phyloP scores from a whole-genome alignment of 2,888 invertebrate genomes.

The Trissolcus japonicus region DNA sequence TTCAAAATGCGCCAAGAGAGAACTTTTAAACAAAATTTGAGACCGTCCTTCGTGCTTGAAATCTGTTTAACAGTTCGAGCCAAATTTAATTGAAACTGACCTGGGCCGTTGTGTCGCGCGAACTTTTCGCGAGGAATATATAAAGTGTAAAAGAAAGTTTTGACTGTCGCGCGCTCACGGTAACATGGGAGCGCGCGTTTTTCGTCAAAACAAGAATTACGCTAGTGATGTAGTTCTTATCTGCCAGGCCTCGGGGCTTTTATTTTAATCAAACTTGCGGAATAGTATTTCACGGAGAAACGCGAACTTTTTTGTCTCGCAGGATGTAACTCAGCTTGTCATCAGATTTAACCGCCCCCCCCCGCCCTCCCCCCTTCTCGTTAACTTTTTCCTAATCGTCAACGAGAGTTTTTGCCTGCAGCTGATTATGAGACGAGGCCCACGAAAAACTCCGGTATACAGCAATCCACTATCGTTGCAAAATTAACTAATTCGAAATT shows the following conservation, averaged over 20 bases:
- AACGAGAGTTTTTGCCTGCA: no score
- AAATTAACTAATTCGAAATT: no score
- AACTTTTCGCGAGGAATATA: slow-evolving; percentile 36
- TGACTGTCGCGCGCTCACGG: slow-evolving; percentile 39
- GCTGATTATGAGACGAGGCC: no score
- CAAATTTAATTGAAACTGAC: slow-evolving; percentile 52
- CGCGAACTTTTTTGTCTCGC: no score
- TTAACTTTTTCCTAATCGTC: no score
- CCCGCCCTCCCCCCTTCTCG: no score
- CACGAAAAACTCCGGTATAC: no score
- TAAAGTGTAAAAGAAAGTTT: slow-evolving; percentile 36
- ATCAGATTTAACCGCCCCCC: no score
- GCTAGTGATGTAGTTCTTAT: neutral
- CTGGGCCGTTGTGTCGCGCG: slow-evolving; percentile 33
- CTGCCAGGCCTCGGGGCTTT: neutral
- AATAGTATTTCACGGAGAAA: slow-evolving; percentile 10
- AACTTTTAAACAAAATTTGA: slow-evolving; percentile 48
- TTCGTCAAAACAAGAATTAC: slow-evolving; percentile 42
- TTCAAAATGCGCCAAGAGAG: slow-evolving; percentile 29
- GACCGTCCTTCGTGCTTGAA: slow-evolving; percentile 29
- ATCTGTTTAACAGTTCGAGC: slow-evolving; percentile 44
- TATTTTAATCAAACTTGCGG: slow-evolving; percentile 32
- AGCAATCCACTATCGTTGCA: no score
- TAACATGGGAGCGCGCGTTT: slow-evolving; percentile 24
- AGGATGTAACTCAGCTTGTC: no score